These are phyloP conservation scores for Drosophila fulvimacula DNA, from an alignment of 2,888 invertebrate species.

Conservation along the genomic window DNA sequence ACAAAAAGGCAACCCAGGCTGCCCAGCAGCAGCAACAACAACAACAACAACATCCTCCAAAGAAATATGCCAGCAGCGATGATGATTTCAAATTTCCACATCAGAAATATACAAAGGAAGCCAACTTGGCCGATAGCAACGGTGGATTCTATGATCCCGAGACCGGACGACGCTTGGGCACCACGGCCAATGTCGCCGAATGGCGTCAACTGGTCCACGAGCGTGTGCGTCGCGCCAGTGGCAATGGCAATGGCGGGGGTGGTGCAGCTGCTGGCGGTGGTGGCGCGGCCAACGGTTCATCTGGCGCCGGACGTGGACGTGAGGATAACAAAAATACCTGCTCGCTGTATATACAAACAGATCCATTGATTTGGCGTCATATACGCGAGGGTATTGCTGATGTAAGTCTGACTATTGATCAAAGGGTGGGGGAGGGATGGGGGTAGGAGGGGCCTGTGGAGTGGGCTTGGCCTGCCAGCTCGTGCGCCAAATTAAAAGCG, in stretches of 20 bases:
- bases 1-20: slow-evolving; percentile 67
- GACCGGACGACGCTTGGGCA: slow-evolving; percentile 78
- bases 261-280: slow-evolving; percentile 68
- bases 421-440: neutral
- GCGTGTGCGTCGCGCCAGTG: slow-evolving; percentile 86
- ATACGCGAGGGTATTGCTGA: slow-evolving; percentile 93
- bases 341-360: slow-evolving; percentile 98
- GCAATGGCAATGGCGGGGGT: slow-evolving; percentile 42
- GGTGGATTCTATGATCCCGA: slow-evolving; percentile 81
- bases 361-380: slow-evolving; percentile 98
- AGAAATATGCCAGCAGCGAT: slow-evolving; percentile 80
- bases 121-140: slow-evolving; percentile 86
- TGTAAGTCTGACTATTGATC: slow-evolving; percentile 86
- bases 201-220: slow-evolving; percentile 85
- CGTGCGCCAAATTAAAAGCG: slow-evolving; percentile 61
- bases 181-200: slow-evolving; percentile 85
- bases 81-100: slow-evolving; percentile 86
- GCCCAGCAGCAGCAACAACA: slow-evolving; percentile 54
- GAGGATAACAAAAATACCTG: slow-evolving; percentile 95
- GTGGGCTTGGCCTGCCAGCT: slow-evolving; percentile 19
- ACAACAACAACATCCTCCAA: slow-evolving; percentile 77
- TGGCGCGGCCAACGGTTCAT: slow-evolving; percentile 81
- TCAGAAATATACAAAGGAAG: slow-evolving; percentile 92
- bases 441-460: neutral
- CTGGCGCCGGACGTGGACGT: slow-evolving; percentile 81